Percentiles rank a stretch among this genome's conserved stretches.
Conservation (phyloP, 2,797 vertebrate genomes). For the Sebastes iracundus region DNA sequence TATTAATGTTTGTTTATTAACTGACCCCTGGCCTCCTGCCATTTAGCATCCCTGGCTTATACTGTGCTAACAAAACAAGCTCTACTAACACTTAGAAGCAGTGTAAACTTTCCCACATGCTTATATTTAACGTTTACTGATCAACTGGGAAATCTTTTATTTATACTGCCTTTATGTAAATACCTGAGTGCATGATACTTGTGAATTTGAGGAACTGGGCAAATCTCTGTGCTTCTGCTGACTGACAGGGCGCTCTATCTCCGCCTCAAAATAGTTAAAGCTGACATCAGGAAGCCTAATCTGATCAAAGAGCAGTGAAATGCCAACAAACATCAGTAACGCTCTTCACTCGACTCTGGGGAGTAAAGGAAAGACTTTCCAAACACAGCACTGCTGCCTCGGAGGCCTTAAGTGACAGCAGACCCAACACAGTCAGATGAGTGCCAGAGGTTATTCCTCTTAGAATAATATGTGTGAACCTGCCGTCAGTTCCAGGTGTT, state of each 20-base stretch:
- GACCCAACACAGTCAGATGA: neutral
- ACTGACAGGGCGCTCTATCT: neutral
- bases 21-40: too few species aligned
- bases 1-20: too few species aligned
- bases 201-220: neutral
- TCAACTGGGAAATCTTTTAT: neutral
- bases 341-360: neutral
- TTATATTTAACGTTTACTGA: neutral
- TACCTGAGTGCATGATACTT: neutral
- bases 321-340: slow-evolving; percentile 8
- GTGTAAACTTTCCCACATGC: neutral
- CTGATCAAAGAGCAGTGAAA: slow-evolving; percentile 37
- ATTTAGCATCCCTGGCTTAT: neutral
- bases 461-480: slow-evolving; percentile 21
- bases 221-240: neutral
- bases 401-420: slow-evolving; percentile 19
- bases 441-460: slow-evolving; percentile 4
- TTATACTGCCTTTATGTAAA: neutral
- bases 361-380: slow-evolving; percentile 4
- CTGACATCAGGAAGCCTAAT: slow-evolving; percentile 1
- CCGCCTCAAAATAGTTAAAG: neutral
- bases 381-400: neutral
- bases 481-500: slow-evolving; percentile 21
- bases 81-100: neutral
- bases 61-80: neutral